Evolutionary conservation across 2,888 invertebrate species (phyloP).

Genomic region (Lepas anatifera): DNA sequence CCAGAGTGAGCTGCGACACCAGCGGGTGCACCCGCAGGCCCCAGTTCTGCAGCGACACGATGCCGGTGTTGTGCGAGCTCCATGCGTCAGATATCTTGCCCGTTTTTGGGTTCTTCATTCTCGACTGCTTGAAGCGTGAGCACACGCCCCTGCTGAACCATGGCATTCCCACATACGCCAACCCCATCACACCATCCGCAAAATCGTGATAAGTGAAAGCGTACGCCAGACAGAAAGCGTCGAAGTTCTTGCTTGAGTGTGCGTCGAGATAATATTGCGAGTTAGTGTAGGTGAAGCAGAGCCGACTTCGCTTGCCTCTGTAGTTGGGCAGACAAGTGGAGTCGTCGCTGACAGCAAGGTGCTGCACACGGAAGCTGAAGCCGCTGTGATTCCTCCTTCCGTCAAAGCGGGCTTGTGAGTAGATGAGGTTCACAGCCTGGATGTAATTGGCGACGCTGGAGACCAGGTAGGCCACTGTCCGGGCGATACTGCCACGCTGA

Average conservation of each 20-base stretch:
- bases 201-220: not conserved
- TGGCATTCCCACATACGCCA: not conserved
- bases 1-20: not conserved
- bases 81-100: too few species aligned
- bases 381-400: not conserved
- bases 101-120: not conserved
- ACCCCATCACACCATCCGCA: not conserved
- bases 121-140: not conserved
- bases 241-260: not conserved
- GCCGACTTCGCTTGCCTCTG: not conserved
- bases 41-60: not conserved
- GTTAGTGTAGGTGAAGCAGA: not conserved
- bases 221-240: not conserved
- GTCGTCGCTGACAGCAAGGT: not conserved
- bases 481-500: not conserved
- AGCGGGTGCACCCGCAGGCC: not conserved
- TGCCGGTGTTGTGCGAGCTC: not conserved
- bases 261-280: not conserved
- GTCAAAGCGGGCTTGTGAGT: not conserved
- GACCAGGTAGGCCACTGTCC: not conserved
- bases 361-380: not conserved
- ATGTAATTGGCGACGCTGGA: not conserved
- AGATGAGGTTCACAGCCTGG: not conserved
- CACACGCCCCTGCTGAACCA: not conserved
- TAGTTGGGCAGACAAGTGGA: not conserved